These are phyloP conservation scores for Nibea albiflora DNA, from an alignment of 2,113 vertebrate species.

Conservation along the genomic window DNA sequence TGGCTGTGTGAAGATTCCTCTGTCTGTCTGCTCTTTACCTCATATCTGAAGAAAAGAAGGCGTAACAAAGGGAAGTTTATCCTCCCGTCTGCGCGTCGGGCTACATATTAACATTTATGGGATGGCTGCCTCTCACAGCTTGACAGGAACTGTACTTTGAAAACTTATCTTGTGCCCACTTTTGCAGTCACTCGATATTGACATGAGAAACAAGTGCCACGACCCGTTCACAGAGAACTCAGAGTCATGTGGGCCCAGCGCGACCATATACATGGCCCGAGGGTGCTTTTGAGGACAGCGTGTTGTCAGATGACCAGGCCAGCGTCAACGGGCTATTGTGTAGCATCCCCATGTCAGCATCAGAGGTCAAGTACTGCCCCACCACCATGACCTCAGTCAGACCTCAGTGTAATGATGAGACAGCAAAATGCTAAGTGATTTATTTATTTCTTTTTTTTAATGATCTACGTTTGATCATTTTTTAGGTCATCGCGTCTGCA, in stretches of 20 bases:
- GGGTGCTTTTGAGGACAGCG: constrained; percentile 28
- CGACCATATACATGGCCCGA: neutral
- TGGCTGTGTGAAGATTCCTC: neutral
- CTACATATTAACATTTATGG: constrained; percentile 51
- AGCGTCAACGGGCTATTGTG: constrained; percentile 38
- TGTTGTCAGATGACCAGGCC: constrained; percentile 21
- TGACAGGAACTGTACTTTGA: constrained; percentile 22
- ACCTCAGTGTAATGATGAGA: neutral
- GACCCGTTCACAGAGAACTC: neutral
- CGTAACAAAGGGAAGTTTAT: constrained; percentile 1
- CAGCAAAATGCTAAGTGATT: neutral
- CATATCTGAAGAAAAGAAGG: neutral
- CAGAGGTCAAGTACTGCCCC: constrained; percentile 26
- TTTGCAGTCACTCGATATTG: neutral
- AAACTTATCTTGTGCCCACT: constrained; percentile 33
- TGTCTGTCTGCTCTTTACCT: neutral
- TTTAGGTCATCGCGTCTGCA: neutral
- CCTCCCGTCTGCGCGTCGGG: neutral
- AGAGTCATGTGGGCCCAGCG: constrained; percentile 8
- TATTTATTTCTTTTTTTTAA: neutral
- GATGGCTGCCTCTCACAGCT: neutral
- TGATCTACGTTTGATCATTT: neutral
- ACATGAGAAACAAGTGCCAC: neutral
- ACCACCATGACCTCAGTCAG: constrained; percentile 6
- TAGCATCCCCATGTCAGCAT: constrained; percentile 10